Base-by-base conservation (phyloP, 1,140 invertebrate genomes). In the Teleopsis dalmanni region DNA sequence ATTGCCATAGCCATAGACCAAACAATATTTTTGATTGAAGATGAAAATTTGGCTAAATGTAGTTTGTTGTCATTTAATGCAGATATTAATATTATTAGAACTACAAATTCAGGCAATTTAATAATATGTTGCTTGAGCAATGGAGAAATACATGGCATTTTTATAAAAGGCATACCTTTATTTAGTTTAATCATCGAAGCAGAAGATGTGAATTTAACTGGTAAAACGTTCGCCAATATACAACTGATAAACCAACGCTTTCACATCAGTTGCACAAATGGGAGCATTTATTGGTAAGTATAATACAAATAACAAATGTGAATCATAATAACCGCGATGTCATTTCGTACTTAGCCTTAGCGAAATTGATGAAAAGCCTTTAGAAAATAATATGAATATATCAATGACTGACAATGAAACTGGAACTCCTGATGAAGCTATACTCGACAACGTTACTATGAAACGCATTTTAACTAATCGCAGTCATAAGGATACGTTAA, bases 121-220 rank as follows among this genome's bases (percentile, higher is more conserved):
- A 68, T 71, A 43, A 53, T 71, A 0, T 70, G 67, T 29, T 63
- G 57, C 0, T 50, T 71, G 0, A 53, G 47, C n/a, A 58, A 70
- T 36, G 68, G 68, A 22, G 59, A 66, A 36, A 59, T 71, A 3
- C 62, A 70, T 46, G 68, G 67, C 0, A 58, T 70, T 4, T 65
- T 50, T 31, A 57, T 65, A 3, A 68, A 65, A 43, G 68, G 67
- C 0, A 11, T 60, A 34, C 45, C 59, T 6, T 19, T 71, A 6
- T 71, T 71, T 38, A 47, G 37, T 27, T 21, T 41, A 41, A 26
- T 21, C 14, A 55, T 70, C 4, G 55, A 56, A 11, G 13, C 54
- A n/a, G 62, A 66, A 6, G 67, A 70, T 38, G 52, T 65, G 6
- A 37, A 54, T 35, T n/a, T 60, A 1, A 43, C 49, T 0, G 49